Percentiles rank a stretch among this genome's conserved stretches.
Conservation (phyloP, 1,140 invertebrate genomes). For the Drosophila albomicans region DNA sequence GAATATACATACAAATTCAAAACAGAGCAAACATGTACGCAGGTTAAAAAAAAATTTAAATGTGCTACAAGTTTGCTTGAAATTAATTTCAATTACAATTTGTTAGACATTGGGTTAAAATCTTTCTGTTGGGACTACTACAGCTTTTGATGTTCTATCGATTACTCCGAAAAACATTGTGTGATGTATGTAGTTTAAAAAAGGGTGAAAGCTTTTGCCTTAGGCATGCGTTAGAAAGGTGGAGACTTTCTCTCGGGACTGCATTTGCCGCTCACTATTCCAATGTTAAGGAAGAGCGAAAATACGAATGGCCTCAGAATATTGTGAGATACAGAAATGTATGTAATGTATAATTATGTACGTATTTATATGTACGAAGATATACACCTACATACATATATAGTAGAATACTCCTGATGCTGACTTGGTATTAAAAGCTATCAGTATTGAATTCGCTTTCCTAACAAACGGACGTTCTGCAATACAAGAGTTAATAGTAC, state of each 20-base stretch:
- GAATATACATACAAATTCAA: too few relatives aligned
- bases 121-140: too few relatives aligned
- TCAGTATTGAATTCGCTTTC: constrained; percentile 76
- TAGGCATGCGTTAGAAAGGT: constrained; percentile 31
- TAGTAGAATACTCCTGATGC: constrained; percentile 38
- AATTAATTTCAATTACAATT: too few relatives aligned
- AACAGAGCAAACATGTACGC: too few relatives aligned
- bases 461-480: constrained; percentile 63
- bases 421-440: constrained; percentile 29
- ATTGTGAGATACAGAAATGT: constrained; percentile 49
- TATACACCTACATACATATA: constrained; percentile 22
- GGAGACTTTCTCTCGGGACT: constrained; percentile 25
- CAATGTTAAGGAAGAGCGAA: background rate
- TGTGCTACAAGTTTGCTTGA: too few relatives aligned
- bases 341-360: constrained; percentile 11
- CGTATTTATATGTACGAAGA: background rate
- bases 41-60: too few relatives aligned
- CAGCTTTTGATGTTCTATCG: background rate
- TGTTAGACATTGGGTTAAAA: too few relatives aligned
- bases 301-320: constrained; percentile 20
- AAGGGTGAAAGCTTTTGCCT: constrained; percentile 12
- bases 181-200: background rate
- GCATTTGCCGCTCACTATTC: constrained; percentile 8
- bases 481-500: constrained; percentile 10
- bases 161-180: background rate